These are phyloP conservation scores for Sebastes matsubarae DNA, from an alignment of 2,797 vertebrate genomes.

Conservation along the genomic window DNA sequence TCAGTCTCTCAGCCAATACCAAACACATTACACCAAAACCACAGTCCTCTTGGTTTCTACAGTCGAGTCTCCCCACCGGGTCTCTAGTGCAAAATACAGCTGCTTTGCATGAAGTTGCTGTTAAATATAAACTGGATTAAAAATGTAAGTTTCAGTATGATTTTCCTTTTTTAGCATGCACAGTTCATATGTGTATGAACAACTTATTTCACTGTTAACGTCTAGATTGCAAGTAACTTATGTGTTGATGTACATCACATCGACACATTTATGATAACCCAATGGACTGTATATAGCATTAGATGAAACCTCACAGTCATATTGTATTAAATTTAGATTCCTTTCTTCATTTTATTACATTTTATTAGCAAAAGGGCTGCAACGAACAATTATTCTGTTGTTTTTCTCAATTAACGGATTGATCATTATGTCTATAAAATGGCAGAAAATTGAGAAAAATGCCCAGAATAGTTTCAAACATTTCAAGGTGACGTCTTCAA, in stretches of 20 bases:
- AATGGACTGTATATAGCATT: not conserved
- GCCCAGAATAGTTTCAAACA: not conserved
- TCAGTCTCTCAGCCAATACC: conserved; percentile 33
- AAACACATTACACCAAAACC: conserved; percentile 30
- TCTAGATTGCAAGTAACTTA: not conserved
- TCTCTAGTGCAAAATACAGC: not conserved
- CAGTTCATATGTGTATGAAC: not conserved
- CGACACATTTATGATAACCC: not conserved
- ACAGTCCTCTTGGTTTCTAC: conserved; percentile 26
- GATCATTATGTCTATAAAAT: not conserved
- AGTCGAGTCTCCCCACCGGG: not conserved
- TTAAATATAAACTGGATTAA: not conserved
- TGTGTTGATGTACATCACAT: not conserved
- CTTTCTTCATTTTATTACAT: not conserved
- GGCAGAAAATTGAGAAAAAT: not conserved
- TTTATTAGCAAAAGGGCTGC: not conserved
- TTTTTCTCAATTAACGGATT: not conserved
- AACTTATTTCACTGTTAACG: not conserved
- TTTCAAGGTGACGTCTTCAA: not conserved
- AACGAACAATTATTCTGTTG: not conserved
- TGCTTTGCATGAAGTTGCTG: not conserved
- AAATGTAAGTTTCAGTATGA: not conserved
- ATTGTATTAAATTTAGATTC: not conserved
- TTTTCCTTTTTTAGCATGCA: not conserved
- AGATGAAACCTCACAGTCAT: not conserved